Evolutionary conservation across 1,140 invertebrate species (phyloP), one percentile per base, ranked within the genome.

Genomic region (Radopholus similis): DNA sequence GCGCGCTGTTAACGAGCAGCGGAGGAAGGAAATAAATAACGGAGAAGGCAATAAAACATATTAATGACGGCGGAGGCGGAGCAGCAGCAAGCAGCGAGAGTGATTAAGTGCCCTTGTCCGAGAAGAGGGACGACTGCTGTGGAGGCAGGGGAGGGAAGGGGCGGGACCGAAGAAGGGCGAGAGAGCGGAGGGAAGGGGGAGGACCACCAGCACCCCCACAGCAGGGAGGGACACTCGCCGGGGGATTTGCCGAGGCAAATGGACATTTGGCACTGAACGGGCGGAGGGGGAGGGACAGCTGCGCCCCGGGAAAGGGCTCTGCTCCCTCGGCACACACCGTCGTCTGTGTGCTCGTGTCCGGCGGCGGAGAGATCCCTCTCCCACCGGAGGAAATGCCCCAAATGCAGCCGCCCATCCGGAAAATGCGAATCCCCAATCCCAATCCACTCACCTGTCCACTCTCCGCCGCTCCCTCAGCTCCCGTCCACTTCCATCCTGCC

Each of bases 1-100:
- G n/a, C 47, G 30, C 47, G 47, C 47, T n/a, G n/a, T n/a, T 51
- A 51, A 51, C n/a, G n/a, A n/a, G 47, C 21, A 23, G 47, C 21
- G 30, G 47, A 51, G 47, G 47, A 51, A 51, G 47, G 21, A n/a
- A 51, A 51, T 51, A 51, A 51, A 62, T 62, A 28, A 62, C 58
- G 15, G 38, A 40, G 47, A 62, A 49, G 47, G 58, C 32, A 62
- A 62, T 62, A 62, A 62, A 62, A 47, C 47, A 47, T 47, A 40
- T 34, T 21, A 47, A 62, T 30, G 32, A 38, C 30, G 18, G n/a
- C 5, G n/a, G 35, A 11, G n/a, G 30, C 30, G n/a, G 11, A 49
- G 40, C 23, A 13, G 18, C n/a, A 15, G n/a, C 18, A 53, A 6
- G 28, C 28, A n/a, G 28, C 13, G 34, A 18, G 28, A 62, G 47